A percentile compares a stretch with the other conserved stretches of the same genome.
These are phyloP conservation scores for Pristionchus japonicus DNA, from an alignment of 2,888 invertebrate species.

Conservation along the genomic window DNA sequence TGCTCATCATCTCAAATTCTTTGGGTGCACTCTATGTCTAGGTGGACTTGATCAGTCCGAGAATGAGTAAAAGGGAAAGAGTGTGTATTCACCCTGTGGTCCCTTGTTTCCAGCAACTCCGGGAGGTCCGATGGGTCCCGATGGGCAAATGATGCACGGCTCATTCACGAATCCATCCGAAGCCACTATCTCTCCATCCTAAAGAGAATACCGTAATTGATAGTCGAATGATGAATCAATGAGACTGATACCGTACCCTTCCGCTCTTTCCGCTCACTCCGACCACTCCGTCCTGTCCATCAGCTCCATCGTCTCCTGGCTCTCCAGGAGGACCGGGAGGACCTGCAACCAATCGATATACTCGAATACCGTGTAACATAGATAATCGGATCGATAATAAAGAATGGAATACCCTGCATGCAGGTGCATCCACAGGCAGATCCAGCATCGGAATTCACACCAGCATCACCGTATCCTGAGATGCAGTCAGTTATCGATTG, in stretches of 20 bases:
- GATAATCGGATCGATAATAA: neutral
- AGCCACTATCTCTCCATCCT: slow-evolving; percentile 61
- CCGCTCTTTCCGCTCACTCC: slow-evolving; percentile 35
- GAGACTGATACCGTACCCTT: neutral
- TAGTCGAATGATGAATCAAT: neutral
- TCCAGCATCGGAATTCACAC: neutral
- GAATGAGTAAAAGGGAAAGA: too few relatives aligned
- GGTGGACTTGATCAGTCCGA: too few relatives aligned
- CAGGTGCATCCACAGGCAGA: slow-evolving; percentile 47
- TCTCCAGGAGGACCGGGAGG: slow-evolving; percentile 57
- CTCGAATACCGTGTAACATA: neutral
- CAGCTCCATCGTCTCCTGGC: slow-evolving; percentile 65
- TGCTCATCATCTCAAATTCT: neutral
- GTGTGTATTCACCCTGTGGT: slow-evolving; percentile 53
- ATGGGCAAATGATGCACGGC: slow-evolving; percentile 73
- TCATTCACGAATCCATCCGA: slow-evolving; percentile 64
- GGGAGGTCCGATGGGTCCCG: slow-evolving; percentile 68
- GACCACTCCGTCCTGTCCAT: slow-evolving; percentile 55
- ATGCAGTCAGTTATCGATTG: neutral
- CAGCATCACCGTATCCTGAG: slow-evolving; percentile 28
- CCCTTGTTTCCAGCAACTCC: slow-evolving; percentile 71
- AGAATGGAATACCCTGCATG: slow-evolving; percentile 26
- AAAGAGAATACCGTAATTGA: neutral
- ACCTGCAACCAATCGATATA: slow-evolving; percentile 47
- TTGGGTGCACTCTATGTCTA: neutral